Base-by-base conservation (phyloP, 2,113 vertebrate species). In the Passer montanus region DNA sequence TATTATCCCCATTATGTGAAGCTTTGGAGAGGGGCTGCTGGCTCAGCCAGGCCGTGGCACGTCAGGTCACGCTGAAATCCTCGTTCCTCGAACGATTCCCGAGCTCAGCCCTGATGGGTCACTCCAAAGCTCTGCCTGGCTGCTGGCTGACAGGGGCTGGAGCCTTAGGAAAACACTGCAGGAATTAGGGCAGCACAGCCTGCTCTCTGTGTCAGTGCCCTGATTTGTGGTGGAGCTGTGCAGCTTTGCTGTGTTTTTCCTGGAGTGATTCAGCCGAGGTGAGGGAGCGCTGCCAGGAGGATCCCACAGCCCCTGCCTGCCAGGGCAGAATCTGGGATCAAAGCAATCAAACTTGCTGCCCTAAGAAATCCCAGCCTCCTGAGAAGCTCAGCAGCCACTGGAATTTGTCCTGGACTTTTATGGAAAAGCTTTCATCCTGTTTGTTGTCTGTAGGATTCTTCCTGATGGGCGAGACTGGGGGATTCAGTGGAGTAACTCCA, bases 1-100 rank as follows among this genome's bases (percentile, higher is more conserved):
- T 52, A 14, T 96, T 95, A 92, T 86, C 88, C 83, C 82, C 68
- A 33, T 90, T 92, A 74, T 27, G 37, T 12, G 12, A 90, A 95
- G 67, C 72, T 84, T 41, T 73, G 67, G 39, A 85, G 81, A 76
- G 84, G 81, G 55, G 43, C 73, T 75, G 82, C 60, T 70, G 84
- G 26, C 23, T 83, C 63, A 15, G 89, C 27, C 69, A 8, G 63
- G 7, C 50, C 0, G 14, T 43, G 78, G 78, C 79, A 7, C 5
- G 1, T 72, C 85, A n/a, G 90, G 63, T 67, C 11, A 1, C 1
- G 55, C 85, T 49, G 55, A 33, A 87, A 87, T 80, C 74, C 41
- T 1, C 2, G 15, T 86, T 95, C 85, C 88, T 84, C 55, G 79
- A 90, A 10, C 1, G 72, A 49, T 50, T 43, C 37, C 78, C 0